Evolutionary conservation across 2,888 invertebrate species (phyloP).

Genomic region (Latrodectus elegans): DNA sequence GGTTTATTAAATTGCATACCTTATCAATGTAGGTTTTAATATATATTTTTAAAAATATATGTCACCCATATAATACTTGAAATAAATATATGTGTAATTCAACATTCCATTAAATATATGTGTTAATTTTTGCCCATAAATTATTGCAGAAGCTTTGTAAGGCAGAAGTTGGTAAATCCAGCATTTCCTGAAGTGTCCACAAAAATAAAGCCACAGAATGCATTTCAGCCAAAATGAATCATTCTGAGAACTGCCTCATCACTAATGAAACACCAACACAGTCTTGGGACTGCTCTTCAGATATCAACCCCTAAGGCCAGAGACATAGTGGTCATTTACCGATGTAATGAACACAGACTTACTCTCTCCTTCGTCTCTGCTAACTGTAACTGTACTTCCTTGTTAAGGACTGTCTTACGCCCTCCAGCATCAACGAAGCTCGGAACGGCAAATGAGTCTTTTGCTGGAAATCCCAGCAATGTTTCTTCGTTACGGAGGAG

Average conservation of each 20-base stretch:
- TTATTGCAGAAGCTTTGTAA: no score
- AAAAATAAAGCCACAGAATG: neutral
- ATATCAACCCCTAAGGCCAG: slow-evolving; percentile 6
- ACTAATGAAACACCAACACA: slow-evolving; percentile 44
- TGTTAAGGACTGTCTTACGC: slow-evolving; percentile 24
- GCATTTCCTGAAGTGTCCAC: neutral
- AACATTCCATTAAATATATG: no score
- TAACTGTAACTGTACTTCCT: slow-evolving; percentile 29
- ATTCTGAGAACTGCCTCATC: neutral
- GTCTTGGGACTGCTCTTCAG: neutral
- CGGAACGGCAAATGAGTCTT: slow-evolving; percentile 27
- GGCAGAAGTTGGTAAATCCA: no score
- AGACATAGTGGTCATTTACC: slow-evolving; percentile 37
- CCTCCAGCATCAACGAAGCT: slow-evolving; percentile 1
- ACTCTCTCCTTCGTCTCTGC: neutral
- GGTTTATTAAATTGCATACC: no score
- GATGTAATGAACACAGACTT: slow-evolving; percentile 42
- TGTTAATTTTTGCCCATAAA: no score
- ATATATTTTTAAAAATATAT: no score
- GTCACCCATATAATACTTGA: no score
- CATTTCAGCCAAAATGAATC: neutral
- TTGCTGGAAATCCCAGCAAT: neutral
- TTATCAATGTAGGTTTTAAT: no score
- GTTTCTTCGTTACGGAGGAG: slow-evolving; percentile 37
- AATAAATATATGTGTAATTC: no score